These are phyloP conservation scores for Sigmodon hispidus DNA, from an alignment of 2,113 vertebrate genomes.

Conservation along the genomic window DNA sequence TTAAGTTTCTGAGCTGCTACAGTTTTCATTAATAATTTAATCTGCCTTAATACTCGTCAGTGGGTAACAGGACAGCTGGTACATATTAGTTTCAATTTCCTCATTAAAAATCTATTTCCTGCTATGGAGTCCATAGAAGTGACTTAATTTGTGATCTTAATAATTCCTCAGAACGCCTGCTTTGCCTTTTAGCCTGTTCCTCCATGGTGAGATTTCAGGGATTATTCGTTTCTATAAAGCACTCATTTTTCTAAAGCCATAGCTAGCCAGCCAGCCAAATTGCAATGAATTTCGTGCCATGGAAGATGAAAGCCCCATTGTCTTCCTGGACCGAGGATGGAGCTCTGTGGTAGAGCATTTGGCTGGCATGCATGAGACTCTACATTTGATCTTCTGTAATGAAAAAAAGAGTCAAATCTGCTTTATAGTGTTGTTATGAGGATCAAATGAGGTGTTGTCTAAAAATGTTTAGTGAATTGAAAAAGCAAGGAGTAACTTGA, in stretches of 20 bases:
- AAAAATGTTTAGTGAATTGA: background rate
- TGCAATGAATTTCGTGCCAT: background rate
- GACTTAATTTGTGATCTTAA: conserved; percentile 80
- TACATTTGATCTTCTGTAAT: background rate
- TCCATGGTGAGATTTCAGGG: conserved; percentile 22
- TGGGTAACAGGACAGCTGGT: conserved; percentile 72
- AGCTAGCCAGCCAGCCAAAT: conserved; percentile 15
- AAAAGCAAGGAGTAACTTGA: conserved; percentile 3
- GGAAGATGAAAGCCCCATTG: background rate
- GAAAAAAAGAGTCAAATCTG: background rate
- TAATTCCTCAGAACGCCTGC: conserved; percentile 69
- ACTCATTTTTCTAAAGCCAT: conserved; percentile 48
- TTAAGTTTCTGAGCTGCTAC: conserved; percentile 58
- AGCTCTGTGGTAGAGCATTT: background rate
- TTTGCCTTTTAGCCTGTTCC: conserved; percentile 55
- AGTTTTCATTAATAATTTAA: conserved; percentile 79
- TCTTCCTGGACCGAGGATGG: background rate
- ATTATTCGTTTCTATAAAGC: conserved; percentile 62
- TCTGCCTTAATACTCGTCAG: conserved; percentile 65
- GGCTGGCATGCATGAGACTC: background rate
- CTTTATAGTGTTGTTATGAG: background rate
- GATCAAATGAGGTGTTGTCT: background rate
- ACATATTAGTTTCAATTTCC: conserved; percentile 77
- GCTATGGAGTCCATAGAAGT: conserved; percentile 69
- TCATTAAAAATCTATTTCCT: conserved; percentile 81